These are phyloP conservation scores for Lophura nycthemera DNA, from an alignment of 2,113 vertebrate species.

Conservation along the genomic window DNA sequence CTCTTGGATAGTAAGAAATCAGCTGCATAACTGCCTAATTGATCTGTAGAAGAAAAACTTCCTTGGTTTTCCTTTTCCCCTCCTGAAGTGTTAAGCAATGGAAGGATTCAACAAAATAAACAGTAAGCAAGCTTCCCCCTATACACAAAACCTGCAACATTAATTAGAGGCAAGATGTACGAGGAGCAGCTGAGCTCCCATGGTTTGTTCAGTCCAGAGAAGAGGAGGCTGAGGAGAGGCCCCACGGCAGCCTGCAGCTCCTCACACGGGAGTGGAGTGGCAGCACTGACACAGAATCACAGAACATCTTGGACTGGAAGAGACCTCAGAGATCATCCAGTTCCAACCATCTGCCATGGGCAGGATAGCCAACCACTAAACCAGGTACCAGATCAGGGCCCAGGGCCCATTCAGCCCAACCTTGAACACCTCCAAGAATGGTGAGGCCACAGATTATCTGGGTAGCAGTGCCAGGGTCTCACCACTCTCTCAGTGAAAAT, in stretches of 20 bases:
- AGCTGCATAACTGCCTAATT: neutral
- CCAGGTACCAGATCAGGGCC: too few species aligned
- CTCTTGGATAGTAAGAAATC: neutral
- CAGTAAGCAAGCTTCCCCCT: neutral
- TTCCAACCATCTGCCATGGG: too few species aligned
- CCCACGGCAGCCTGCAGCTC: neutral
- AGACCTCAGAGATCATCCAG: too few species aligned
- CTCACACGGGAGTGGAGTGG: neutral
- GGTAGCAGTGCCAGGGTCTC: too few species aligned
- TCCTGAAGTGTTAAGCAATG: neutral
- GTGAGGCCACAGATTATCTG: too few species aligned
- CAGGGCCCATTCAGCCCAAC: too few species aligned
- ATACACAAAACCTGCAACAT: neutral
- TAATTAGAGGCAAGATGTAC: neutral
- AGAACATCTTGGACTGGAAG: too few species aligned
- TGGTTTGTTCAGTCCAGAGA: neutral
- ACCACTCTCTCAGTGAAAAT: too few species aligned
- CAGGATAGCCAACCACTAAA: too few species aligned
- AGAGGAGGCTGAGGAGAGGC: neutral
- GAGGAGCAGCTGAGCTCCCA: neutral
- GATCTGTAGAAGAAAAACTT: neutral
- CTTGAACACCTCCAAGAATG: too few species aligned
- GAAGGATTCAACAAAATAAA: neutral
- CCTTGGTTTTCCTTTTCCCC: neutral
- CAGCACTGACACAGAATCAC: too few species aligned